Evolutionary conservation across 2,113 vertebrate genomes (phyloP).

Genomic region (Siphamia tubifer): DNA sequence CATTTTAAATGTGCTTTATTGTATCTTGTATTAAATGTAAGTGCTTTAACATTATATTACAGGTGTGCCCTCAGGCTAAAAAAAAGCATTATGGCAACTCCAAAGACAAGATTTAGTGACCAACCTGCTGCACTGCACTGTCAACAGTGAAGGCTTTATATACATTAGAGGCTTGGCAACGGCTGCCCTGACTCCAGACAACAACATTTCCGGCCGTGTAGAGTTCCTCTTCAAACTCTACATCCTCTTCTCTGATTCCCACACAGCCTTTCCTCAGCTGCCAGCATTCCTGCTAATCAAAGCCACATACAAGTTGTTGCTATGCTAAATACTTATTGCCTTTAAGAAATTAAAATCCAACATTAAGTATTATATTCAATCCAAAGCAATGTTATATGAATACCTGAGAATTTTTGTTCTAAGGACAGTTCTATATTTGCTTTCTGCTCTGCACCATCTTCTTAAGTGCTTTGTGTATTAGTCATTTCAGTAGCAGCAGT

Average conservation of each 20-base stretch:
- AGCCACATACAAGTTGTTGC: background rate
- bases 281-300: slow-evolving; percentile 88
- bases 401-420: too few relatives aligned
- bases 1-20: too few relatives aligned
- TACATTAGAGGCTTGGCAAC: slow-evolving; percentile 83
- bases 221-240: slow-evolving; percentile 93
- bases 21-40: too few relatives aligned
- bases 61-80: background rate
- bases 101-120: background rate
- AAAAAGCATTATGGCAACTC: background rate
- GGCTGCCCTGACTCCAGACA: slow-evolving; percentile 95
- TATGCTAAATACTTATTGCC: too few relatives aligned
- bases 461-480: too few relatives aligned
- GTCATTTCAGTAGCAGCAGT: too few relatives aligned
- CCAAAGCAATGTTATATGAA: too few relatives aligned
- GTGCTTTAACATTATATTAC: background rate
- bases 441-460: too few relatives aligned
- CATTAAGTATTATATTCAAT: background rate
- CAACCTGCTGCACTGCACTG: slow-evolving; percentile 91
- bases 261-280: slow-evolving; percentile 88
- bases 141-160: slow-evolving; percentile 98
- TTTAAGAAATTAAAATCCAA: background rate
- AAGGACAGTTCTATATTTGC: too few relatives aligned
- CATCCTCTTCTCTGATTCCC: slow-evolving; percentile 83
- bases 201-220: slow-evolving; percentile 93